Evolutionary conservation across 2,797 vertebrate genomes (phyloP), one percentile per base, ranked within the genome.

Genomic region (Enteromius unitaeniatus): DNA sequence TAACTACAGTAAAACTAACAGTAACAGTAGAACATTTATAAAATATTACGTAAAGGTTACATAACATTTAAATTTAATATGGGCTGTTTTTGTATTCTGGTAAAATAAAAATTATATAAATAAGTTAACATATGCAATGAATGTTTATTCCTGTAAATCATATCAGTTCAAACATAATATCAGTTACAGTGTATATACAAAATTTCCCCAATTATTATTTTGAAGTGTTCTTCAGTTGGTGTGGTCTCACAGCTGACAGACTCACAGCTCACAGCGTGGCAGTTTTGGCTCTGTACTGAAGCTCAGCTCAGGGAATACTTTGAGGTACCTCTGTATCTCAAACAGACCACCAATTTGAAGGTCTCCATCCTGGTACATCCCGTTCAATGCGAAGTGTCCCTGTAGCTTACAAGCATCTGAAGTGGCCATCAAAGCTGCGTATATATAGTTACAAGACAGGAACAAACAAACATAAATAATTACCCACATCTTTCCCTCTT

Each of bases 281-380:
- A 91, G 87, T 6, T 88, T 76, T 47, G 93, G 94, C 76, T 93
- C 81, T 7, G 91, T 91, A 17, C 86, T 92, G 60, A 93, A 94
- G 6, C 88, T 89, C 60, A 88, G 67, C 37, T 94, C 90, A 28
- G 93, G 90, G 26, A 91, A 91, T 5, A 89, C 67, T 23, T 92
- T 92, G 34, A 87, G 88, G 68, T 91, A 92, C 19, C 47, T 74
- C 75, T 93, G 92, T 9, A 93, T 78, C 28, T 91, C 87, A 79
- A 94, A 94, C 14, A 92, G 53, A 6, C 93, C 93, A 47, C 93
- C 93, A 1, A 94, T 81, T 64, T 93, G 68, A 65, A 94, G 79
- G 82, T 94, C 92, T 76, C 94, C 94, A 51, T 85, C 21, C 72
- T 87, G 90, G 70, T 88, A 86, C 88, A 94, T 90, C 58, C 88